phyloP scores from a whole-genome alignment of 1,140 invertebrate species.

The Drosophila sechellia region DNA sequence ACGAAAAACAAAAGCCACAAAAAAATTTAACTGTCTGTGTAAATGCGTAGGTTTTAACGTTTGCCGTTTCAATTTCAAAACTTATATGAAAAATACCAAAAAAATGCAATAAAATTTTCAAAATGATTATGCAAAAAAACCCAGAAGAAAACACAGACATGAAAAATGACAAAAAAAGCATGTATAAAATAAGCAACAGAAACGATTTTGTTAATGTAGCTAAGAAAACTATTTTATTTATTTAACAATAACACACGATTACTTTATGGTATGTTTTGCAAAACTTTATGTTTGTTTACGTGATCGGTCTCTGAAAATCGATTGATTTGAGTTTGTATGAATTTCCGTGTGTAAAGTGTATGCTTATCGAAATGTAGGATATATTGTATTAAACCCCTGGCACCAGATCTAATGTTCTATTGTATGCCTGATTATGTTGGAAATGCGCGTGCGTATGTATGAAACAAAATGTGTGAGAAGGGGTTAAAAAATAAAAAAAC shows the following conservation, averaged over 20 bases:
- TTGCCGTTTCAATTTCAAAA: constrained; percentile 74
- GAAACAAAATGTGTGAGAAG: constrained; percentile 64
- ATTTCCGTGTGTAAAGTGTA: constrained; percentile 53
- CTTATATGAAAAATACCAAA: constrained; percentile 50
- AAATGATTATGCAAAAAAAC: constrained; percentile 75
- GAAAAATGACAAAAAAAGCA: constrained; percentile 57
- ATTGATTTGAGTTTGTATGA: constrained; percentile 33
- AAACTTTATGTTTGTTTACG: constrained; percentile 38
- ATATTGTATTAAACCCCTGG: constrained; percentile 39
- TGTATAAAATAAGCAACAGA: constrained; percentile 42
- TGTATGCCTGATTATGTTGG: constrained; percentile 73
- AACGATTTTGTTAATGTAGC: constrained; percentile 47
- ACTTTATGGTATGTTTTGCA: constrained; percentile 31
- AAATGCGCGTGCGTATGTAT: constrained; percentile 61
- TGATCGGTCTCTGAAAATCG: constrained; percentile 19
- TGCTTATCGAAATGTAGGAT: constrained; percentile 42
- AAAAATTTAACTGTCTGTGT: constrained; percentile 64
- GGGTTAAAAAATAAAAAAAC: constrained; percentile 45
- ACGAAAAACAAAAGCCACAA: constrained; percentile 31
- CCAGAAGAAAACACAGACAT: constrained; percentile 31
- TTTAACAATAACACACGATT: constrained; percentile 45
- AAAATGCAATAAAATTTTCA: constrained; percentile 76
- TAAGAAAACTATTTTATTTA: constrained; percentile 58
- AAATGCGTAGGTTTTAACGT: constrained; percentile 80
- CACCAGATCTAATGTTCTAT: constrained; percentile 46